Base-by-base conservation (phyloP, 2,888 invertebrate genomes). In the Tipula helvola region DNA sequence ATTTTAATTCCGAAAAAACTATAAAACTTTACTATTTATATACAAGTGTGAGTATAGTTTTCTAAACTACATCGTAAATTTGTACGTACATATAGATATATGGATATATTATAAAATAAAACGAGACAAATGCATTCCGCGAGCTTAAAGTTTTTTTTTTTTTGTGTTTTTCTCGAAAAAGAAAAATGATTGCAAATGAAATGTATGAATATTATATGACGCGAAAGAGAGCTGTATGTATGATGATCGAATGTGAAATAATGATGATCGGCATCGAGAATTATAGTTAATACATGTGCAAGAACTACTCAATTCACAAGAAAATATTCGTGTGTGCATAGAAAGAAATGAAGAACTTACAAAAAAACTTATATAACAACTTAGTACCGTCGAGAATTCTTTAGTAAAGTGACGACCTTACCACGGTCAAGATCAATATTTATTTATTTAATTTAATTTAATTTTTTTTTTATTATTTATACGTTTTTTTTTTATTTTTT, bases 321-420 rank as follows among this genome's bases (percentile, higher is more conserved):
- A 86, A 71, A 71, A 28, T 71, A 71, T 28, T 71, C 10, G 71
- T 39, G n/a, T 16, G 71, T 39, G 7, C 7, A 71, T 28, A 71
- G 71, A 84, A 84, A 84, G 84, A 84, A 84, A 85, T 71, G 87
- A 90, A 90, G 90, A 90, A 90, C 90, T 89, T 90, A 71, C 28
- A 71, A 90, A 90, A 90, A 89, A 90, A 91, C 91, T 91, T 91
- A 91, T 91, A 91, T 91, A 91, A 91, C 91, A 91, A 90, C 90
- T 90, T 90, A 91, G 90, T 90, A 90, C 90, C 90, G 90, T 90
- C 90, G 90, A 89, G 90, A 90, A 90, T 90, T 90, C 90, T 91
- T 91, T 90, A 91, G 91, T 91, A 90, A 90, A 90, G 90, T 90
- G 90, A 90, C 90, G 91, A 90, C 91, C 91, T 90, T 89, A 90